These are phyloP conservation scores for Drosophila pseudotalamancana DNA, from an alignment of 2,888 invertebrate species.

Conservation along the genomic window DNA sequence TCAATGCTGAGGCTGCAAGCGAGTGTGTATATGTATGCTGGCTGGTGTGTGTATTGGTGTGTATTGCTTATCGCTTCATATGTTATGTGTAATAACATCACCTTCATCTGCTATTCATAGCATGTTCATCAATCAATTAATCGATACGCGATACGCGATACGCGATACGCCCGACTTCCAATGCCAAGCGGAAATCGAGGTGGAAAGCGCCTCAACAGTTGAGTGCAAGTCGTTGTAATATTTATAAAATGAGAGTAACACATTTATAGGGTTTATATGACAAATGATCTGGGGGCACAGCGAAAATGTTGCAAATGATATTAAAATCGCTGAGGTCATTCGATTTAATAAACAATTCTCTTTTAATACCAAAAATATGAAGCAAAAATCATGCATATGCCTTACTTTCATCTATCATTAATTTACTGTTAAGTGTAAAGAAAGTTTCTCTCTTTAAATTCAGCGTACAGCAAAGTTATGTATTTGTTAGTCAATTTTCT, in stretches of 20 bases:
- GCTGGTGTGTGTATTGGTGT: slow-evolving; percentile 4
- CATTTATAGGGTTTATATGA: slow-evolving; percentile 12
- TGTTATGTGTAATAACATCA: slow-evolving; percentile 64
- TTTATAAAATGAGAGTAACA: slow-evolving; percentile 25
- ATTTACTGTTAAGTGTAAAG: too few relatives aligned
- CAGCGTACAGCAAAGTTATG: background rate
- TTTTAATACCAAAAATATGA: background rate
- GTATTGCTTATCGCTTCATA: slow-evolving; percentile 57
- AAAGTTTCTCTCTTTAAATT: background rate
- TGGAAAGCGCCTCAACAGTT: background rate
- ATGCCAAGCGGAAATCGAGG: slow-evolving; percentile 21
- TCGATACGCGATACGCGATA: slow-evolving; percentile 73
- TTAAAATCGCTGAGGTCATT: background rate
- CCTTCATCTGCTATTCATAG: slow-evolving; percentile 76
- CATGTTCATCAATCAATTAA: slow-evolving; percentile 78
- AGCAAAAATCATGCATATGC: background rate
- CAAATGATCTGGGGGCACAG: slow-evolving; percentile 16
- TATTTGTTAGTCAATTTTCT: slow-evolving; percentile 1
- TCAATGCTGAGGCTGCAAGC: slow-evolving; percentile 32
- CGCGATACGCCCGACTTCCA: slow-evolving; percentile 33
- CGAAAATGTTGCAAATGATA: slow-evolving; percentile 8
- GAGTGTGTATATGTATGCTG: background rate
- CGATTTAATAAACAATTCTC: background rate
- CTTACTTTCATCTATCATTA: too few relatives aligned
- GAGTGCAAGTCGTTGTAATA: slow-evolving; percentile 20